phyloP scores from a whole-genome alignment of 2,888 invertebrate genomes.

The Hermaeophaga mercurialis region DNA sequence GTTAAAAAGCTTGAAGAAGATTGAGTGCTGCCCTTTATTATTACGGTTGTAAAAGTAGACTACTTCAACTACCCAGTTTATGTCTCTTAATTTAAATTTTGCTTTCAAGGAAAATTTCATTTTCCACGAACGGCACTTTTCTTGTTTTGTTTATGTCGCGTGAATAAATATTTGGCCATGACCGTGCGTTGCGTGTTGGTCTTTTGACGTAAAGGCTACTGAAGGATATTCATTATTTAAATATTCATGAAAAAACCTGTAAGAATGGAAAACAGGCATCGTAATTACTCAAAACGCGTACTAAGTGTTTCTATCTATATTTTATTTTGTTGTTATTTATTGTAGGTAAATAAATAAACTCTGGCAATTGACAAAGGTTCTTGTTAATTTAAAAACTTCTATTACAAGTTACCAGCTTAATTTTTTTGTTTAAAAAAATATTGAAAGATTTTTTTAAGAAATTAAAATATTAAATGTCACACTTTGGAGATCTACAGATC shows the following conservation, averaged over 20 bases:
- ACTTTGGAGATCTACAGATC: background rate
- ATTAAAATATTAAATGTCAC: no score
- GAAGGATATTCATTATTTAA: slow-evolving; percentile 30
- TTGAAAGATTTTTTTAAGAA: no score
- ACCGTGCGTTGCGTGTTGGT: slow-evolving; percentile 30
- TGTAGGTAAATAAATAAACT: no score
- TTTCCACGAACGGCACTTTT: slow-evolving; percentile 20
- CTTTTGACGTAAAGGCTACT: slow-evolving; percentile 15
- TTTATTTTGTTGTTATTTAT: no score
- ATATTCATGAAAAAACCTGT: slow-evolving; percentile 15
- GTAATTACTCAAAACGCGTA: background rate
- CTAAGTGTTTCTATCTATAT: background rate
- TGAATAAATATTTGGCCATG: slow-evolving; percentile 30
- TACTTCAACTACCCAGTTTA: background rate
- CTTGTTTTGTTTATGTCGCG: slow-evolving; percentile 30
- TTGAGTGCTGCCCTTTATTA: no score
- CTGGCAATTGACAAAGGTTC: no score
- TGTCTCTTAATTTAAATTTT: background rate
- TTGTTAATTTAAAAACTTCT: no score
- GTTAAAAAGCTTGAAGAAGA: no score
- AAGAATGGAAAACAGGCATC: slow-evolving; percentile 4
- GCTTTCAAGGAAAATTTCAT: slow-evolving; percentile 12
- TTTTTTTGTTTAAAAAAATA: no score
- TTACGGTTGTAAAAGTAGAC: no score
- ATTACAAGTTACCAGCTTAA: no score